Base-by-base conservation (phyloP, 2,888 invertebrate genomes). In the Tetragonisca angustula region DNA sequence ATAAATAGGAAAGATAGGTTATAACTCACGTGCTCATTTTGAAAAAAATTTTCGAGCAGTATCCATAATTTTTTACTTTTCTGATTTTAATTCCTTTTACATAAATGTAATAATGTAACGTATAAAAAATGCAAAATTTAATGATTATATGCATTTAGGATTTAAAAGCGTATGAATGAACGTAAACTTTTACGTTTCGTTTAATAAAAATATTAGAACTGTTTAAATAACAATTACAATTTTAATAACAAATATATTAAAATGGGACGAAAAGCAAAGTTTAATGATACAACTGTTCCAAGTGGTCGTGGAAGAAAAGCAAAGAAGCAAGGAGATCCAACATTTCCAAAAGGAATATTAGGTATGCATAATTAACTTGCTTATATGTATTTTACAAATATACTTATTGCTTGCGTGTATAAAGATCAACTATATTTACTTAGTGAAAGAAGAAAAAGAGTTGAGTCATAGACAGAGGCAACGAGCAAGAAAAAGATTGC, bases 201-300 rank as follows among this genome's bases (percentile, higher is more conserved):
- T 49, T 50, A 19, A 54, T 73, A 50, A 27, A 61, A 70, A 11
- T 19, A 27, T 59, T 6, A 0, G 15, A 3, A 0, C 27, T 64
- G 19, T 54, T 21, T 65, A 36, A n/a, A 15, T 36, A 68, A 54
- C 9, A n/a, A 36, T 68, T 17, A 5, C 1, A 24, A 19, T 17
- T 43, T 43, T 43, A 43, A 43, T 17, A 67, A 43, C 43, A 54
- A 49, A 24, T 61, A 59, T 4, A 68, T 62, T 21, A 75, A 62
- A 32, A 98, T 98, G 98, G 98, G 98, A 86, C 96, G 98, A 64
- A 98, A 98, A 95, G 98, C 97, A 6, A 97, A 97, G 92, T 98
- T 97, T 94, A 97, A 97, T 90, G 96, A 95, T 56, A 95, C 95
- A 78, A 96, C 96, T 88, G 96, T 96, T 2, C 97, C 97, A 93